A percentile compares a stretch with the other conserved stretches of the same genome.
These are phyloP conservation scores for Lordiphosa mommai DNA, from an alignment of 1,140 invertebrate species.

Conservation along the genomic window DNA sequence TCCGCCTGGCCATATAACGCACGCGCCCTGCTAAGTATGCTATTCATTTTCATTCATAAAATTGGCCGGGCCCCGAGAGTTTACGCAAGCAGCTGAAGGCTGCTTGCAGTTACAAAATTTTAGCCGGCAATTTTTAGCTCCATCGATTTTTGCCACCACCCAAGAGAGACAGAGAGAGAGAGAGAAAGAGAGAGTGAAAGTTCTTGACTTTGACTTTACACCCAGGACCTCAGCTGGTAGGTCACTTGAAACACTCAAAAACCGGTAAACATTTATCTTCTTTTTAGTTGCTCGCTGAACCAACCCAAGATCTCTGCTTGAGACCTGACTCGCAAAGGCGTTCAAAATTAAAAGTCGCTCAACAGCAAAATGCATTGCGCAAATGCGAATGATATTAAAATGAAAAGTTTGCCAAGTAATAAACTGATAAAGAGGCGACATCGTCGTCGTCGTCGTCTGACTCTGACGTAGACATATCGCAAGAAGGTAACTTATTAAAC, in stretches of 20 bases:
- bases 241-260: no score
- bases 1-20: slow-evolving; percentile 42
- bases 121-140: slow-evolving; percentile 67
- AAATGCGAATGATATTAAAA: slow-evolving; percentile 76
- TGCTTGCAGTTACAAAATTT: background rate
- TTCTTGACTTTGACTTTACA: slow-evolving; percentile 31
- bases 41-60: slow-evolving; percentile 73
- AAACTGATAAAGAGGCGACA: slow-evolving; percentile 78
- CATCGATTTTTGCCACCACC: slow-evolving; percentile 64
- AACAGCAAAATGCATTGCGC: slow-evolving; percentile 64
- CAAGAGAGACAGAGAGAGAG: slow-evolving; percentile 1
- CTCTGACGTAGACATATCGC: slow-evolving; percentile 67
- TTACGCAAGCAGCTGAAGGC: slow-evolving; percentile 54
- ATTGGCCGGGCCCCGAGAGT: slow-evolving; percentile 35
- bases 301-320: slow-evolving; percentile 42
- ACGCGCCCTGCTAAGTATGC: slow-evolving; percentile 67
- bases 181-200: slow-evolving; percentile 5
- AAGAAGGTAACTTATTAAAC: slow-evolving; percentile 72
- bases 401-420: slow-evolving; percentile 77
- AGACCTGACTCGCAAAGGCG: slow-evolving; percentile 60
- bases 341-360: slow-evolving; percentile 77
- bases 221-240: no score
- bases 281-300: slow-evolving; percentile 38
- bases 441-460: slow-evolving; percentile 19
- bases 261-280: slow-evolving; percentile 65